Evolutionary conservation across 2,888 invertebrate genomes (phyloP), one percentile per base, ranked within the genome.

Genomic region (Watsonalla binaria): DNA sequence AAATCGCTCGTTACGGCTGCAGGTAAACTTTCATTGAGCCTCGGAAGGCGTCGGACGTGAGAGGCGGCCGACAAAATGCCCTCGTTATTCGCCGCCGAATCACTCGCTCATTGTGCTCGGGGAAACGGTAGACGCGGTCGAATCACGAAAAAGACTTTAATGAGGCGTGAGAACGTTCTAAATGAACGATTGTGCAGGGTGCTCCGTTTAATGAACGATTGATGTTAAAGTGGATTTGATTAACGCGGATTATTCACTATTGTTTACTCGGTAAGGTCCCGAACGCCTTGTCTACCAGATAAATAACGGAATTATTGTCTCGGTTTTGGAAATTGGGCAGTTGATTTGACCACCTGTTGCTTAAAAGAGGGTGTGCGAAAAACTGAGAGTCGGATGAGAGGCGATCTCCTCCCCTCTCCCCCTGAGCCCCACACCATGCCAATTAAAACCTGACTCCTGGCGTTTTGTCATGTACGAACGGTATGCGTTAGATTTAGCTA

Each of bases 21-120:
- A 90, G 90, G 90, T 90, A 90, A 90, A 90, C 90, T 90, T 90
- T 90, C 90, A 90, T 90, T 90, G 89, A 90, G 87, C 90, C 87
- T 89, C 90, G 90, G 90, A 90, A 89, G 90, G 90, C 90, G 90
- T 84, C 86, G 88, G 88, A 90, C 89, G 90, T 90, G 90, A 89
- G 90, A 88, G 88, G 81, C 87, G 86, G 80, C 87, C 86, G 88
- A 89, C 90, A 90, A 90, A 90, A 90, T 90, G 88, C 86, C 90
- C 90, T 90, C 90, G 90, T 90, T 90, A 90, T 90, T 88, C 86
- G 89, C 90, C 89, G 88, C 90, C 90, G 89, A 90, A 90, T 90
- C 90, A 90, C 88, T 82, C 85, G 85, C 85, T 88, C 88, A 90
- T 90, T 90, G 90, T 90, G 84, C 81, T 81, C 84, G 78, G 87